Base-by-base conservation (phyloP, 2,888 invertebrate genomes). In the Habroteleia sp. region DNA sequence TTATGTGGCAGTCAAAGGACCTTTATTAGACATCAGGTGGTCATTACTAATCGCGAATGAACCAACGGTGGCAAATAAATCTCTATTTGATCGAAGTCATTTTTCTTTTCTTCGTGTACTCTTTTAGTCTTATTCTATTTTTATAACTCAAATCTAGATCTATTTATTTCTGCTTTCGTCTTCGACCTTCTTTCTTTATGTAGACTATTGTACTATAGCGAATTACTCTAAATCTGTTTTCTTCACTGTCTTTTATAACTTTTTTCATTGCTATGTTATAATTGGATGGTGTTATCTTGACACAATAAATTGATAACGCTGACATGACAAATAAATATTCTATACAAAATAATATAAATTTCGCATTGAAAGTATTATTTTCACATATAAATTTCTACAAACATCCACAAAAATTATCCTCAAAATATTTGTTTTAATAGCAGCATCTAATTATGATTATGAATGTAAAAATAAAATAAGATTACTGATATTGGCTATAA, bases 191-290 rank as follows among this genome's bases (percentile, higher is more conserved):
- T 66, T 74, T 66, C 60, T 68, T 54, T 68, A 54, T 58, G 62
- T 66, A 66, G 50, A 74, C 74, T 74, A 62, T 74, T 74, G 60
- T 74, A 74, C 56, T 72, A 72, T 72, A 63, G 63, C 48, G 63
- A 72, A 72, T 63, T 72, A 48, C 60, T 72, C 60, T 17, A 72
- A 72, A 54, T 72, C 16, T 41, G 27, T 63, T 48, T 72, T 72
- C 63, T 54, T n/a, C n/a, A 48, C 48, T 71, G 54, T 33, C 63
- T 56, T 63, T 56, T 42, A 56, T 63, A 63, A 63, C 63, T 72
- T 48, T 63, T 41, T 72, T 54, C 50, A 62, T 69, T 52, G 46
- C 62, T 56, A 33, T 63, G 35, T 72, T 60, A 35, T 72, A 72
- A 71, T 71, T 62, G 20, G 63, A 71, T 71, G n/a, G n/a, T n/a